Conservation (phyloP, 2,113 vertebrate species). For the Muntiacus muntjak region DNA sequence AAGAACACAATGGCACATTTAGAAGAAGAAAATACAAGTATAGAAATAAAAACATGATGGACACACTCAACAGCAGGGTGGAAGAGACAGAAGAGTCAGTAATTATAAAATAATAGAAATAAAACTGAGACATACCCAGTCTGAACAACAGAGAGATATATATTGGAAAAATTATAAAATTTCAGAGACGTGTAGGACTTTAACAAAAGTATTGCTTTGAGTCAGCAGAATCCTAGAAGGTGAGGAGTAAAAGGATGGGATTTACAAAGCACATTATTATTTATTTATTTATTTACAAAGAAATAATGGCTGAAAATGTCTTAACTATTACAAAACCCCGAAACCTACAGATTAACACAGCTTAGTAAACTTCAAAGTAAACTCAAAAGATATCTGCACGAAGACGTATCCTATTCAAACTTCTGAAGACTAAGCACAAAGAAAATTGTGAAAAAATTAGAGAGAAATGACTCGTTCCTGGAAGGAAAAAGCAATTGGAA, state of each 20-base stretch:
- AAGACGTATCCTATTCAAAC: not conserved
- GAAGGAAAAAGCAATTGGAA: not conserved
- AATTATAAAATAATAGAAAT: not conserved
- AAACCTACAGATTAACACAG: not conserved
- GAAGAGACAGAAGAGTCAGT: not conserved
- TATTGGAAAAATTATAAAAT: not conserved
- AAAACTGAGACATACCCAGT: not conserved
- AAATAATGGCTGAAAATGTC: not conserved
- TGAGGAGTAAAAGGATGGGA: not conserved
- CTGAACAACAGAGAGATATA: not conserved
- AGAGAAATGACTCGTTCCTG: not conserved
- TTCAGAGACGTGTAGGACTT: not conserved
- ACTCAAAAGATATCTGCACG: not conserved
- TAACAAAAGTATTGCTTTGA: not conserved
- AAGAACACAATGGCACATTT: not conserved
- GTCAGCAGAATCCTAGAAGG: not conserved
- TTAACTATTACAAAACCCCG: not conserved
- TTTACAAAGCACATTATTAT: not conserved
- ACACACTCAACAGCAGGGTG: not conserved
- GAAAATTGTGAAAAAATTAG: not conserved
- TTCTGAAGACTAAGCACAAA: not conserved
- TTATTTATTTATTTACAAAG: no score
- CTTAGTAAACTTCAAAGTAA: not conserved
- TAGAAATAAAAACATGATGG: not conserved
- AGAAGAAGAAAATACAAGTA: not conserved